Evolutionary conservation across 2,113 vertebrate species (phyloP).

Genomic region (Bucco capensis): DNA sequence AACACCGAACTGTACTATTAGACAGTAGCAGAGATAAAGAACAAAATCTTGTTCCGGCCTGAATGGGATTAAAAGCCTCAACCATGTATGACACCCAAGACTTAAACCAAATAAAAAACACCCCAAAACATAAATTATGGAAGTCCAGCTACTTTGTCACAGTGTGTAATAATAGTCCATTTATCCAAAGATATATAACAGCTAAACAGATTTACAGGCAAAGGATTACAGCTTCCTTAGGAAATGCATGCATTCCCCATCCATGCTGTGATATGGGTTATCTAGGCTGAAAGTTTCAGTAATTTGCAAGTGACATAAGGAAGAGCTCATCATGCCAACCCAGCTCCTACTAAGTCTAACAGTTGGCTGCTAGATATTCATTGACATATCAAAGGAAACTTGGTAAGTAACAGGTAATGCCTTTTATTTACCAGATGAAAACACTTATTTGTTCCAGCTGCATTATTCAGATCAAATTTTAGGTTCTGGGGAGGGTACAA

Average conservation of each 20-base stretch:
- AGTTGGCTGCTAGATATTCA: background rate
- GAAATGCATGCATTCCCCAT: accelerated
- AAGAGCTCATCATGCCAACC: background rate
- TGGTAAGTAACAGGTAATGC: background rate
- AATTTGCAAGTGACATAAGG: background rate
- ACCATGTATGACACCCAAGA: background rate
- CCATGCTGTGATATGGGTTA: accelerated
- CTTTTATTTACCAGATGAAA: background rate
- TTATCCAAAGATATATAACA: background rate
- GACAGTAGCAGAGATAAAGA: background rate
- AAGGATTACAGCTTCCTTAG: background rate
- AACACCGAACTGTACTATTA: background rate
- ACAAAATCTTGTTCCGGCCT: background rate
- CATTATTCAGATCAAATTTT: background rate
- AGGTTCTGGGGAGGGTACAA: background rate
- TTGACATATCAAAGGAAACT: background rate
- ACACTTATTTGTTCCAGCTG: background rate
- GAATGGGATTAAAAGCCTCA: background rate
- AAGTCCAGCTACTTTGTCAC: background rate
- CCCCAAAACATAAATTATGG: accelerated
- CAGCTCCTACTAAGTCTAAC: background rate
- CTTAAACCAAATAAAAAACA: background rate
- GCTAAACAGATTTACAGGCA: background rate
- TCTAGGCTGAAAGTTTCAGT: background rate
- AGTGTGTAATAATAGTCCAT: background rate